Percentiles rank a stretch among this genome's conserved stretches.
phyloP scores from a whole-genome alignment of 2,888 invertebrate species.

The Drosophila sordidula region DNA sequence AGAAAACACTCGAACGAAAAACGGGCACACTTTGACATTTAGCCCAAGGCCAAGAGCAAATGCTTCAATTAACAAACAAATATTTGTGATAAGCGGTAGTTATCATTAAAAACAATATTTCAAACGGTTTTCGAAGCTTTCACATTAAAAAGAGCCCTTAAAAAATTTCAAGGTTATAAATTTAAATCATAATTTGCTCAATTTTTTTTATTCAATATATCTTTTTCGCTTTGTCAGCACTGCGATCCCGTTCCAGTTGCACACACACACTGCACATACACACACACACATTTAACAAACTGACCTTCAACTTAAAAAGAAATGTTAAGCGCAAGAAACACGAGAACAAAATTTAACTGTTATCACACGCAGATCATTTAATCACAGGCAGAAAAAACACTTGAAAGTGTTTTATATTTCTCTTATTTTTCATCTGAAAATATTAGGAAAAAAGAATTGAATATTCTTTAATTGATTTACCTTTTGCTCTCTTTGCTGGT shows the following conservation, averaged over 20 bases:
- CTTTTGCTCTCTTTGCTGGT: conserved; percentile 39
- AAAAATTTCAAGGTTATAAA: neutral
- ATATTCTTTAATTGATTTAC: conserved; percentile 29
- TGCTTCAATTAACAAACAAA: neutral
- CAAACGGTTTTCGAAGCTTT: neutral
- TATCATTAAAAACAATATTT: no score
- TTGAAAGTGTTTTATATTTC: neutral
- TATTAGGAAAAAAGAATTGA: conserved; percentile 6
- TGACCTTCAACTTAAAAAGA: conserved; percentile 34
- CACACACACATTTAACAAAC: conserved; percentile 29
- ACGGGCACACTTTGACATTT: neutral
- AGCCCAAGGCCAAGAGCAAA: conserved; percentile 3
- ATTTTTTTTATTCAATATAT: no score
- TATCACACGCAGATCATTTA: neutral
- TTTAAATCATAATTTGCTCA: neutral
- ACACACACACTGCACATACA: conserved; percentile 7
- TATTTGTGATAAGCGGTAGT: neutral
- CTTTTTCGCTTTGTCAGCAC: no score
- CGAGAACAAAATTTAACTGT: neutral
- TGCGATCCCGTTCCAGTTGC: neutral
- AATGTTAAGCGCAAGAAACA: neutral
- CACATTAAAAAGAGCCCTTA: neutral
- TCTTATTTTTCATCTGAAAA: conserved; percentile 6
- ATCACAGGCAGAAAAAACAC: neutral
- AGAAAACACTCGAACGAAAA: neutral